These are phyloP conservation scores for Narcine bancroftii DNA, from an alignment of 2,113 vertebrate genomes.

Conservation along the genomic window DNA sequence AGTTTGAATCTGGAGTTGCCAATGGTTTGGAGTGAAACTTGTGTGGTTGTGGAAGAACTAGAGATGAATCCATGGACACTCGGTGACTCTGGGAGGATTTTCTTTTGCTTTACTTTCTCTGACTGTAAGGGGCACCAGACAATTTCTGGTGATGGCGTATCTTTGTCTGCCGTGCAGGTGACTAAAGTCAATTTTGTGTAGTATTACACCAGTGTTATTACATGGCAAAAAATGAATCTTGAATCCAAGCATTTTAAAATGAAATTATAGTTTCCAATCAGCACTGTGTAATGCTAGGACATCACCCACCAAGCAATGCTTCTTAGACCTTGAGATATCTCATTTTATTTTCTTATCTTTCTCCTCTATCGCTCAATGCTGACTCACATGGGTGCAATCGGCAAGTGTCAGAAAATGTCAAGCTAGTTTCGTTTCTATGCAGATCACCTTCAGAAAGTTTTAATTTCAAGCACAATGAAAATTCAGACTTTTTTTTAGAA, in stretches of 20 bases:
- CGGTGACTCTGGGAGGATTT: no score
- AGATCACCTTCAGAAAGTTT: neutral
- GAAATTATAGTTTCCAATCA: neutral
- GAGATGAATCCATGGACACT: no score
- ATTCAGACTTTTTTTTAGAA: neutral
- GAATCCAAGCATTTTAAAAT: neutral
- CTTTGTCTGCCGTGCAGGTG: no score
- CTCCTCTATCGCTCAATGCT: neutral
- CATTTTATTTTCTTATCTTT: slow-evolving; percentile 13
- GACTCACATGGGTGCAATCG: neutral
- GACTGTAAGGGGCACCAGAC: no score
- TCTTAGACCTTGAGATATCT: neutral
- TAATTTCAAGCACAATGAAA: slow-evolving; percentile 12
- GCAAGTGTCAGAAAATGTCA: slow-evolving; percentile 34
- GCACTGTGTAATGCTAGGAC: neutral
- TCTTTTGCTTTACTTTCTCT: no score
- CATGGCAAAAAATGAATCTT: no score
- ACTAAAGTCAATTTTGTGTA: no score
- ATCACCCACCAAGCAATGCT: neutral
- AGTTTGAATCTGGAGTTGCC: no score
- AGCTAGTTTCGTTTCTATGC: neutral
- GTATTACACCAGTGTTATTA: no score
- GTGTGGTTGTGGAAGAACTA: no score
- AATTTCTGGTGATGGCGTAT: no score
- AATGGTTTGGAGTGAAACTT: no score